Evolutionary conservation across 2,888 invertebrate genomes (phyloP).

Genomic region (Melinaea menophilus): DNA sequence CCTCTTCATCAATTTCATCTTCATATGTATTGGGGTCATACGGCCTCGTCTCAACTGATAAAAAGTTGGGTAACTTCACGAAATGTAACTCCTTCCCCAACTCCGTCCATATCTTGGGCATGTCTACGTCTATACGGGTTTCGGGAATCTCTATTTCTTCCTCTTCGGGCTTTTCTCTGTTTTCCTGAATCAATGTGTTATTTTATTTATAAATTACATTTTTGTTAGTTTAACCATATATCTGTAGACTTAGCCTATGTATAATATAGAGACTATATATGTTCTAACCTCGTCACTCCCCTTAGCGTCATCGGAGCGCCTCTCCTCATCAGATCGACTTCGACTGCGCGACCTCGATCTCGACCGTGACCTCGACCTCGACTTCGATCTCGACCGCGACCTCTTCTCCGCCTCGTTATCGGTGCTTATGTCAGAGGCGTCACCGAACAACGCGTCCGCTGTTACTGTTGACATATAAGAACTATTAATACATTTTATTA

Average conservation of each 20-base stretch:
- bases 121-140: conserved; percentile 97
- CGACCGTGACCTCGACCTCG: conserved; percentile 46
- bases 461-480: conserved; percentile 67
- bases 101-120: conserved; percentile 96
- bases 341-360: conserved; percentile 54
- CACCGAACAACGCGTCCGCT: conserved; percentile 93
- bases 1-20: conserved; percentile 99
- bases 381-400: conserved; percentile 43
- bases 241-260: too few species aligned
- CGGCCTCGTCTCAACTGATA: conserved; percentile 97
- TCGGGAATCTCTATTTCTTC: conserved; percentile 92
- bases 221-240: background rate
- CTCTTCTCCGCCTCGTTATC: conserved; percentile 83
- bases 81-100: conserved; percentile 95
- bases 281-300: conserved; percentile 57
- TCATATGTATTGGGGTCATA: conserved; percentile 97
- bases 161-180: conserved; percentile 80
- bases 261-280: too few species aligned
- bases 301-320: conserved; percentile 69
- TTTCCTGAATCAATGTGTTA: conserved; percentile 44
- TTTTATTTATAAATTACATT: background rate
- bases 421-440: conserved; percentile 94
- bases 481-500: background rate
- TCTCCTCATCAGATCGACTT: conserved; percentile 53
- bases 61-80: conserved; percentile 98